Evolutionary conservation across 2,888 invertebrate species (phyloP).

Genomic region (Nezara viridula): DNA sequence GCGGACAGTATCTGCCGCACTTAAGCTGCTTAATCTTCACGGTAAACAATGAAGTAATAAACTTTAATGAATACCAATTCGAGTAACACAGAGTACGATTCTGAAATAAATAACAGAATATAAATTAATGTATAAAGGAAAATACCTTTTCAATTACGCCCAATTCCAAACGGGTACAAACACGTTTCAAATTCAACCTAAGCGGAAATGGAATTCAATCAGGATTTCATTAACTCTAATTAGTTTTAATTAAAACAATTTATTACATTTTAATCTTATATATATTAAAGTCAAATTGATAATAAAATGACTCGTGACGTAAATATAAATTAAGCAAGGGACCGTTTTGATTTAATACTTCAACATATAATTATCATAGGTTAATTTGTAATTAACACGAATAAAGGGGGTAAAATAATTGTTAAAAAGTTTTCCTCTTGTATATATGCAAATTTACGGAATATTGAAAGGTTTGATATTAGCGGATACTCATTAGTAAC

Average conservation of each 20-base stretch:
- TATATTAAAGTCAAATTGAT: not conserved
- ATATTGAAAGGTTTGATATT: not conserved
- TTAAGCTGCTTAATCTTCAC: not conserved
- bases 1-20: not conserved
- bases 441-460: not conserved
- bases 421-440: not conserved
- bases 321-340: not conserved
- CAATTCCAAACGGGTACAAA: not conserved
- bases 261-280: not conserved
- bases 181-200: not conserved
- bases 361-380: not conserved
- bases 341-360: not conserved
- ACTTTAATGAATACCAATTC: not conserved
- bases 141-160: not conserved
- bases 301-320: not conserved
- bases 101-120: not conserved
- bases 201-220: not conserved
- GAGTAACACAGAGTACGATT: not conserved
- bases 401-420: not conserved
- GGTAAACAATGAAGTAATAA: not conserved
- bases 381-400: not conserved
- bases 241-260: not conserved
- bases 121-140: not conserved
- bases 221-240: not conserved
- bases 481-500: not conserved